Evolutionary conservation across 2,888 invertebrate species (phyloP), one percentile per base, ranked within the genome.

Genomic region (Cataglyphis rosenhaueri): DNA sequence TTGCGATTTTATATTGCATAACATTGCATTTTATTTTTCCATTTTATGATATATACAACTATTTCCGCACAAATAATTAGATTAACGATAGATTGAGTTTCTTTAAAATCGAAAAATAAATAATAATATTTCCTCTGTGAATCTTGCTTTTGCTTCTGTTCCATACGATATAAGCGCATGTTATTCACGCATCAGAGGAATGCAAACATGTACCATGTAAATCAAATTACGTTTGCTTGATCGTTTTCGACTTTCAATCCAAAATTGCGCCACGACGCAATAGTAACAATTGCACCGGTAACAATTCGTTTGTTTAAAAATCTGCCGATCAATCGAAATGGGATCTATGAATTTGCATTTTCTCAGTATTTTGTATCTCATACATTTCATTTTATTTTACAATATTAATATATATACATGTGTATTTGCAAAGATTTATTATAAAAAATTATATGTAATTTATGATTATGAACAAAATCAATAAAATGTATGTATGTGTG

Each of bases 181-280:
- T 75, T 62, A 62, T 74, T 76, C 65, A 55, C 48, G 65, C 55
- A 29, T 15, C 18, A n/a, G 38, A 41, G 55, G 55, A 55, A 38
- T 29, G 55, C 38, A 76, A 76, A 76, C 29, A 66, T 41, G 55
- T 25, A n/a, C 38, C 66, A 15, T 66, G 66, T 12, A 76, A 65
- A 76, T 76, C 55, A 29, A 65, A 76, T 76, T 76, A 76, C 38
- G 76, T 65, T 76, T 25, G 38, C 41, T 76, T 21, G 76, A 76
- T 76, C 66, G 76, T 66, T 76, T 66, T 55, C 29, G 41, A 76
- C 66, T 76, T 75, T 12, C 52, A 52, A 41, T 75, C 12, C 38
- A 73, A 65, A 76, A 76, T 18, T 71, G 10, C 35, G 18, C 35
- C 8, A 8, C 15, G 15, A 4, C 4, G 15, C 15, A 44, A 44